phyloP scores from a whole-genome alignment of 2,113 vertebrate genomes.

The Caranx ignobilis region DNA sequence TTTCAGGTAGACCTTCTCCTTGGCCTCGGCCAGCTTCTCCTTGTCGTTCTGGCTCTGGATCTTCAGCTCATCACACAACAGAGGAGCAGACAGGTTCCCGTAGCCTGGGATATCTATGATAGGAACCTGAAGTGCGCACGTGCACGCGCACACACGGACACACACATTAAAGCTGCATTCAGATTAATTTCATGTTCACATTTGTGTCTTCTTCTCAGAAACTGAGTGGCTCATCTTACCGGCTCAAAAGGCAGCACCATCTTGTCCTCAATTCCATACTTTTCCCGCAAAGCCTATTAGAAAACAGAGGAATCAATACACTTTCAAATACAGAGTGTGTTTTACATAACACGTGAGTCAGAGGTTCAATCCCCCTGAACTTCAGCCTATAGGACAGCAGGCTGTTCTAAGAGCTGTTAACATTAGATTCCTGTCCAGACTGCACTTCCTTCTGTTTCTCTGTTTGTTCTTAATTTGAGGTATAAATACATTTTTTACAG shows the following conservation, averaged over 20 bases:
- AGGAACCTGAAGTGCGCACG: slow-evolving; percentile 85
- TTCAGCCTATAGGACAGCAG: neutral
- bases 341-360: no score
- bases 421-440: neutral
- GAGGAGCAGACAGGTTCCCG: slow-evolving; percentile 91
- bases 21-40: slow-evolving; percentile 96
- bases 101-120: slow-evolving; percentile 95
- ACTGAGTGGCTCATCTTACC: slow-evolving; percentile 79
- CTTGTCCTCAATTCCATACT: slow-evolving; percentile 95
- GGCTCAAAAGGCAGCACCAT: slow-evolving; percentile 98
- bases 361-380: neutral
- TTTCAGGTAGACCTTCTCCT: slow-evolving; percentile 94
- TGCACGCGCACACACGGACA: neutral
- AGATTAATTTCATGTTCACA: neutral
- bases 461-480: neutral
- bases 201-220: neutral
- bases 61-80: slow-evolving; percentile 94
- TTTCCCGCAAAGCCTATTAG: slow-evolving; percentile 90
- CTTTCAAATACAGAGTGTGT: neutral
- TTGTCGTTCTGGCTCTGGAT: slow-evolving; percentile 98
- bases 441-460: neutral
- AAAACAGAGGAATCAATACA: neutral
- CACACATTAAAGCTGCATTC: neutral
- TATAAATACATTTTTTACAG: neutral
- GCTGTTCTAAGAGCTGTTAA: neutral